Conservation (phyloP, 2,797 vertebrate species). For the Pseudochromis fuscus region DNA sequence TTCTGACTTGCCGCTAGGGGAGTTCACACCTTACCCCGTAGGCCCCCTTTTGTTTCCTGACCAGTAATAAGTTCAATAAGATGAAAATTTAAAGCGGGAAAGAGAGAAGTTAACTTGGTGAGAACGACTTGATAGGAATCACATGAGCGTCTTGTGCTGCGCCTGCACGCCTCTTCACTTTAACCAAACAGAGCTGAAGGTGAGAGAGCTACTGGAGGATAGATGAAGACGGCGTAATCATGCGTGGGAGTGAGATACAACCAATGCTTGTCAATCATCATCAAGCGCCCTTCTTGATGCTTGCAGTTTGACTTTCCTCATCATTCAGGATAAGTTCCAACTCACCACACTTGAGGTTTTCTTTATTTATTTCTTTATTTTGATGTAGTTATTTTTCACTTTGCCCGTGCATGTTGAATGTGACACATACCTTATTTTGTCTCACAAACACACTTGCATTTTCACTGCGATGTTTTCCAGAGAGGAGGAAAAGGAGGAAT, state of each 20-base stretch:
- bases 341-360: conserved; percentile 42
- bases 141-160: conserved; percentile 50
- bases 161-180: conserved; percentile 80
- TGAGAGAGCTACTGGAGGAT: conserved; percentile 75
- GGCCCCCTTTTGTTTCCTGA: conserved; percentile 56
- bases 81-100: conserved; percentile 58
- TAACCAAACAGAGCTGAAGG: conserved; percentile 78
- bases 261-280: conserved; percentile 80
- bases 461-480: conserved; percentile 49
- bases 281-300: conserved; percentile 67
- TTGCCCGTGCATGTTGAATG: conserved; percentile 64
- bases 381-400: conserved; percentile 62
- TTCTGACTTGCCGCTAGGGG: conserved; percentile 49
- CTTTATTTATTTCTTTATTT: conserved; percentile 49
- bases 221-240: conserved; percentile 74
- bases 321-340: conserved; percentile 66
- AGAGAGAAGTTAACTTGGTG: conserved; percentile 68
- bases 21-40: conserved; percentile 53
- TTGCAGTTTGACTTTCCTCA: conserved; percentile 72
- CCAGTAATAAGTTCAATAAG: conserved; percentile 71
- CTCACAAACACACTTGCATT: conserved; percentile 68
- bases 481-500: conserved; percentile 63
- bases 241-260: conserved; percentile 74
- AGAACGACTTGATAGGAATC: conserved; percentile 68
- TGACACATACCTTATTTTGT: conserved; percentile 68